Conservation (phyloP, 2,888 invertebrate genomes). For the Elegia similella region DNA sequence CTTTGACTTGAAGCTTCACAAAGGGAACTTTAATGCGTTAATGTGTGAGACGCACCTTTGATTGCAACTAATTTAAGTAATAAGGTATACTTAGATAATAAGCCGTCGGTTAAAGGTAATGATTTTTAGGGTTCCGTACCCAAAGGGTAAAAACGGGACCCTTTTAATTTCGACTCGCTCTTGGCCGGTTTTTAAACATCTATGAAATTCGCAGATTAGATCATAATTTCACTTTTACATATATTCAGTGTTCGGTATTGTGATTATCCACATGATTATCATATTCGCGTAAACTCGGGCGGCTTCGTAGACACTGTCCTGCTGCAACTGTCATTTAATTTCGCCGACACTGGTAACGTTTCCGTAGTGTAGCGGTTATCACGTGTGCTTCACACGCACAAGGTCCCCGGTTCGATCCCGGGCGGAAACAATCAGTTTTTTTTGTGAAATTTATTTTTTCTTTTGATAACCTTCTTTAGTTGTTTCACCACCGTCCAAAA, state of each 20-base stretch:
- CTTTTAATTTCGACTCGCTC: too few relatives aligned
- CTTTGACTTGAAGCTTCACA: conserved; percentile 16
- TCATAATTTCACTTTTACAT: too few relatives aligned
- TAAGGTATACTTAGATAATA: background rate
- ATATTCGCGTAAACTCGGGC: too few relatives aligned
- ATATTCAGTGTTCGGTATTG: too few relatives aligned
- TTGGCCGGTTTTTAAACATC: too few relatives aligned
- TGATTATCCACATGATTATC: too few relatives aligned
- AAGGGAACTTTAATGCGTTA: conserved; percentile 14
- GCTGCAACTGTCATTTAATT: conserved; percentile 31
- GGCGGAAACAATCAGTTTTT: conserved; percentile 79
- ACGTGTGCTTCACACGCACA: conserved; percentile 91
- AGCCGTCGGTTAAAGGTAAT: too few relatives aligned
- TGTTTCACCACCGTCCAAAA: too few relatives aligned
- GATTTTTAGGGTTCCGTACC: too few relatives aligned
- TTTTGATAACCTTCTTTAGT: background rate
- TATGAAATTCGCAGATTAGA: too few relatives aligned
- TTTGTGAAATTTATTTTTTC: conserved; percentile 18
- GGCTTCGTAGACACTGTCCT: too few relatives aligned
- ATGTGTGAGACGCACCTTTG: conserved; percentile 1
- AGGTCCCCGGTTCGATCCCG: conserved; percentile 87
- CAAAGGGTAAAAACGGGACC: too few relatives aligned
- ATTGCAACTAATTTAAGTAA: background rate
- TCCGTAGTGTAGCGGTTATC: conserved; percentile 90
- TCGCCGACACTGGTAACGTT: conserved; percentile 44